Base-by-base conservation (phyloP, 1,140 invertebrate genomes). In the Drosophila equinoxialis region DNA sequence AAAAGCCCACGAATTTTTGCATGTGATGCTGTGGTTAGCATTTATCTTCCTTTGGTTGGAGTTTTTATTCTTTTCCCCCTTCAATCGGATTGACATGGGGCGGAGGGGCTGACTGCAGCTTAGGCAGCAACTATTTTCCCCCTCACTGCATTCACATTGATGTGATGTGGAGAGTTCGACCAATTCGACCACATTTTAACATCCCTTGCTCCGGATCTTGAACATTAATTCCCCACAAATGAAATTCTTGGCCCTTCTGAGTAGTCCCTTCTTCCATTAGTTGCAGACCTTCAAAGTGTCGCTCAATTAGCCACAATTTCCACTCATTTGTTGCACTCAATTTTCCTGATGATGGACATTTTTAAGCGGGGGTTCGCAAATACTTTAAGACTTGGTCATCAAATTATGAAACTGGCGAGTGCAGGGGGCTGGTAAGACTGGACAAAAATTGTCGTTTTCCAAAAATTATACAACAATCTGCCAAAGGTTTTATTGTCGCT, bases 1-100 rank as follows among this genome's bases (percentile, higher is more conserved):
- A 60, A 77, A 70, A 59, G 73, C 59, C 65, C 74, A 76, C 74
- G 60, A 76, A 76, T 70, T 76, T 76, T 76, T 76, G 74, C 74
- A 76, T 76, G 74, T 69, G 74, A 69, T 65, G 62, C 54, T 76
- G 65, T 42, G 74, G 74, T 26, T 20, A 39, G 74, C 60, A 35
- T 75, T 70, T 76, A 70, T 76, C 74, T 76, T 65, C 48, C 37
- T 54, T 51, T 42, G 41, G 37, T 60, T 17, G n/a, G 42, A 66
- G 20, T 57, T 74, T 60, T 60, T 63, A 23, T 67, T 73, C 73
- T 73, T 23, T 10, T 23, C 20, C 14, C 45, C 45, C 45, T 51
- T 51, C 17, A 51, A 51, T 51, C 17, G 17, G 45, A 51, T 51
- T 51, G 30, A 10, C 23, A 37, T 59, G 8, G 35, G 30, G 30